Evolutionary conservation across 2,113 vertebrate genomes (phyloP).

Genomic region (Sapayoa aenigma): DNA sequence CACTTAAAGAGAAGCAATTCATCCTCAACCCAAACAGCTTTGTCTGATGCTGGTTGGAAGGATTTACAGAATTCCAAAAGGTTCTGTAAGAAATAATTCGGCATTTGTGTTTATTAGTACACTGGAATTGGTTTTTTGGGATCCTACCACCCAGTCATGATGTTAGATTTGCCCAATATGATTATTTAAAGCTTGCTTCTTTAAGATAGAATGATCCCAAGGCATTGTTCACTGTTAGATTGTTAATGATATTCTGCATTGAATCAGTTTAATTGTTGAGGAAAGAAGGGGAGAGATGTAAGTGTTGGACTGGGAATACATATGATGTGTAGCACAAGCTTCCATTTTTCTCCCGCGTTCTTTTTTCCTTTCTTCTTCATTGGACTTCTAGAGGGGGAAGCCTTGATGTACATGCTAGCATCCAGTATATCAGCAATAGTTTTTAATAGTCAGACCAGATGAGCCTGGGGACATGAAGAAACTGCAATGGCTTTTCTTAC

Average conservation of each 20-base stretch:
- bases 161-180: not conserved
- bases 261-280: not conserved
- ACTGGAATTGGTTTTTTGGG: not conserved
- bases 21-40: not conserved
- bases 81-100: not conserved
- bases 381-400: not conserved
- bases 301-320: not conserved
- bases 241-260: slow-evolving; percentile 6
- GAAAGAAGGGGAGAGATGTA: not conserved
- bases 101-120: not conserved
- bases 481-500: not conserved
- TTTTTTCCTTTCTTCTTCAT: not conserved
- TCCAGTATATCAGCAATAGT: not conserved
- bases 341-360: not conserved
- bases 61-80: not conserved
- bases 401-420: not conserved
- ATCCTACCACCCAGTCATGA: not conserved
- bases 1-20: not conserved
- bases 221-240: not conserved
- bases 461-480: not conserved
- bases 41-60: not conserved
- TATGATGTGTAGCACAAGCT: not conserved
- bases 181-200: slow-evolving; percentile 29
- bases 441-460: not conserved
- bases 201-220: not conserved